Evolutionary conservation across 2,113 vertebrate genomes (phyloP), one percentile per base, ranked within the genome.

Genomic region (Apaloderma vittatum): DNA sequence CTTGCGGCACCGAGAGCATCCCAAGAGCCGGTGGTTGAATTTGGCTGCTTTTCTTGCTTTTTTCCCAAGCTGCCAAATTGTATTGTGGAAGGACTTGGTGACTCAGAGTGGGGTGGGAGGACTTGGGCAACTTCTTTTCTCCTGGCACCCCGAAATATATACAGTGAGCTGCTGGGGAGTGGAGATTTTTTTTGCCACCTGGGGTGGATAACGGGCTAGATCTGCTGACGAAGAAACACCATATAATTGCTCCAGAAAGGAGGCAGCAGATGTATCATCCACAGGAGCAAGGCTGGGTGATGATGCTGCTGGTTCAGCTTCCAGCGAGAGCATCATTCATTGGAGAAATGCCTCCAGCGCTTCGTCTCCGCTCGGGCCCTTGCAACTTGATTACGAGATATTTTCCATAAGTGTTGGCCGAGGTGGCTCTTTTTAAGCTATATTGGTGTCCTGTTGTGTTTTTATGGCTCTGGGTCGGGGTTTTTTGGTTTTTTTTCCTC

Each of bases 341-440:
- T n/a, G 46, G 74, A 62, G 76, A 26, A 34, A n/a, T 83, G 48
- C 63, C 67, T 76, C 54, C 45, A 23, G 34, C 3, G 0, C 46
- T 63, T 49, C 3, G 0, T 19, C 79, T 83, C 26, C 3, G 0
- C 34, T 57, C 2, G 0, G 32, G 11, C 17, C 76, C 22, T 40
- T 23, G 49, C 71, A 52, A 40, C 20, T 3, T 2, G 37, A 12
- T 57, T 27, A 86, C 8, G 74, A 76, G 76, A 37, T 48, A 13
- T 58, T 91, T 90, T 78, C 74, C 30, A 8, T 3, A 8, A 73
- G 37, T 0, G 1, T 30, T 18, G 10, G 46, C 17, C 1, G 17
- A 43, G 37, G 65, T 32, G 26, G 46, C 29, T 75, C 51, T 80
- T 49, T 76, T 65, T 18, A 52, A 52, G 70, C 48, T 29, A 4